These are phyloP conservation scores for Eidolon helvum DNA, from an alignment of 2,113 vertebrate genomes.

Conservation along the genomic window DNA sequence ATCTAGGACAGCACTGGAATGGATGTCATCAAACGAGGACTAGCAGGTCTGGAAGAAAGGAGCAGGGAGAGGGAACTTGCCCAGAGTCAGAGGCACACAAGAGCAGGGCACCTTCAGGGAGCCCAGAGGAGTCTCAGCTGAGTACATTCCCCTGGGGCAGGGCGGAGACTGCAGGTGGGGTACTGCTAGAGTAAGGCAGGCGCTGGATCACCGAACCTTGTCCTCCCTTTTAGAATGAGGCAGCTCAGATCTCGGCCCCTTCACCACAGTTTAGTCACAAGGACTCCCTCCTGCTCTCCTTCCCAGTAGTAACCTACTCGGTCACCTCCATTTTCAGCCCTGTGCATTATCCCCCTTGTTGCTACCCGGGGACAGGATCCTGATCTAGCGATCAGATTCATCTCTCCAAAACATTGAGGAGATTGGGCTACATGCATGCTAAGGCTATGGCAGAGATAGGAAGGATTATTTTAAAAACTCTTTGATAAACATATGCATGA, in stretches of 20 bases:
- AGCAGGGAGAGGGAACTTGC: neutral
- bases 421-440: neutral
- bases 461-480: neutral
- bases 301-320: neutral
- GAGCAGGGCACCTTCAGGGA: neutral
- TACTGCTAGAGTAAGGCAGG: neutral
- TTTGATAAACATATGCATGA: neutral
- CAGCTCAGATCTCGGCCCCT: neutral
- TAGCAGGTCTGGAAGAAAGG: neutral
- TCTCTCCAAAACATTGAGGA: neutral
- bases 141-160: neutral
- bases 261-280: neutral
- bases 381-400: neutral
- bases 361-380: neutral
- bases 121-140: neutral
- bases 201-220: neutral
- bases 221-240: neutral
- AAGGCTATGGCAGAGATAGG: neutral
- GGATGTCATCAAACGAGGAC: neutral
- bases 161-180: neutral
- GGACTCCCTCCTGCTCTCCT: neutral
- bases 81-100: neutral
- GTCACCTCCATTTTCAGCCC: neutral
- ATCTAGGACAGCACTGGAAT: neutral
- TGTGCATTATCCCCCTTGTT: neutral